Evolutionary conservation across 2,888 invertebrate genomes (phyloP).

Genomic region (Amblyjoppa fuscipennis): DNA sequence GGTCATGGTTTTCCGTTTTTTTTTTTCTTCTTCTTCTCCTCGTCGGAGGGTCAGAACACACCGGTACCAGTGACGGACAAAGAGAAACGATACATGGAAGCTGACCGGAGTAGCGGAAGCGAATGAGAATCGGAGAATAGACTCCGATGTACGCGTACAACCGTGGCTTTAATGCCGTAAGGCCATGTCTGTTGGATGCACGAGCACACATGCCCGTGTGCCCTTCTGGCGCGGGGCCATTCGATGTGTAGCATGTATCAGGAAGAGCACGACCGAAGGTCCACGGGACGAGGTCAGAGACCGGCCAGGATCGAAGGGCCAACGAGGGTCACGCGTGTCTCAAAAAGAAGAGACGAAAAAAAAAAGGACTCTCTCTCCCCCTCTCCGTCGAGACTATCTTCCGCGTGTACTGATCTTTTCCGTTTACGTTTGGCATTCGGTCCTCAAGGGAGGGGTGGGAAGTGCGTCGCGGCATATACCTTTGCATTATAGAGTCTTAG

Average conservation of each 20-base stretch:
- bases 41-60: constrained; percentile 59
- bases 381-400: constrained; percentile 20
- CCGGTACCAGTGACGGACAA: constrained; percentile 40
- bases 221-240: not conserved
- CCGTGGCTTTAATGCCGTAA: not conserved
- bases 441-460: constrained; percentile 19
- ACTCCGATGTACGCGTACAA: constrained; percentile 36
- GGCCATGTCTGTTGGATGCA: not conserved
- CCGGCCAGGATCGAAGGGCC: constrained; percentile 70
- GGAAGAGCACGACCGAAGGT: constrained; percentile 34
- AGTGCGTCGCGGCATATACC: constrained; percentile 43
- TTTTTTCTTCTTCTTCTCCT: constrained; percentile 26
- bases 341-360: not conserved
- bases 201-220: not conserved
- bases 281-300: constrained; percentile 70
- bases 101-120: constrained; percentile 31
- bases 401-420: constrained; percentile 64
- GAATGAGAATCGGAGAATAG: constrained; percentile 33
- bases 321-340: constrained; percentile 76
- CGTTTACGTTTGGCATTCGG: constrained; percentile 64
- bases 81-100: constrained; percentile 10
- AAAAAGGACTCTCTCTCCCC: constrained; percentile 29
- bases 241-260: not conserved
- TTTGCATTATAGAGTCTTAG: constrained; percentile 52
- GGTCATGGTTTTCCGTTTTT: constrained; percentile 79